Percentiles rank a stretch among this genome's conserved stretches.
Evolutionary conservation across 1,140 invertebrate species (phyloP).

Genomic region (Drosophila sp.): DNA sequence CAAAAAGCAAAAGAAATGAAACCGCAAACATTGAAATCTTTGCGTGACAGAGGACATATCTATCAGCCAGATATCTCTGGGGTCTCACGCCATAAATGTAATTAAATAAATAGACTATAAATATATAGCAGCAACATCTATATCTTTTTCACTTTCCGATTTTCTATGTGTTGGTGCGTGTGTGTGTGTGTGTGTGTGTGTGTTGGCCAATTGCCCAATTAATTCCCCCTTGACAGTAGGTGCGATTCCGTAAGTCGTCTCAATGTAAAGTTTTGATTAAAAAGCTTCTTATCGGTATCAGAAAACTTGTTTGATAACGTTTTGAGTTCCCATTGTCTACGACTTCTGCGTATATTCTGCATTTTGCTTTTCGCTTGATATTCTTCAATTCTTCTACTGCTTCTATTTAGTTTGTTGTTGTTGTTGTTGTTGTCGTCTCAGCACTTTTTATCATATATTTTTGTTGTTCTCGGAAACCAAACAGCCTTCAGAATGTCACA

Average conservation of each 20-base stretch:
- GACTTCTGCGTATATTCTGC: constrained; percentile 4
- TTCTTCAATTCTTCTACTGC: constrained; percentile 24
- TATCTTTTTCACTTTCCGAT: constrained; percentile 11
- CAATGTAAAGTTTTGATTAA: constrained; percentile 70
- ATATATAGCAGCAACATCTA: constrained; percentile 19
- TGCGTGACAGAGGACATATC: constrained; percentile 11
- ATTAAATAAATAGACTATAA: constrained; percentile 58
- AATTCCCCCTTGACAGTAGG: constrained; percentile 38
- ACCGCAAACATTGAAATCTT: constrained; percentile 11
- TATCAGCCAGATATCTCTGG: constrained; percentile 5
- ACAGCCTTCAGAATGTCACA: constrained; percentile 79
- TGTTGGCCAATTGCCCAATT: constrained; percentile 34
- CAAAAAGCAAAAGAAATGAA: not conserved
- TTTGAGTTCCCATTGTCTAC: constrained; percentile 11
- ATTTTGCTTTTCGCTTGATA: constrained; percentile 11
- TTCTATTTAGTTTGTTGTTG: not conserved
- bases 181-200: constrained; percentile 41
- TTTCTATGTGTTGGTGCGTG: not conserved
- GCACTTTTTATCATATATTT: constrained; percentile 61
- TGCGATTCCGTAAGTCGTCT: constrained; percentile 5
- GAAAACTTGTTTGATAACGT: constrained; percentile 27
- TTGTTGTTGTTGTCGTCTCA: not conserved
- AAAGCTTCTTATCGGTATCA: constrained; percentile 26
- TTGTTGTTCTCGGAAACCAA: constrained; percentile 50
- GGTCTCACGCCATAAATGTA: constrained; percentile 37